Evolutionary conservation across 2,113 vertebrate genomes (phyloP).

Genomic region (Menidia beryllina): DNA sequence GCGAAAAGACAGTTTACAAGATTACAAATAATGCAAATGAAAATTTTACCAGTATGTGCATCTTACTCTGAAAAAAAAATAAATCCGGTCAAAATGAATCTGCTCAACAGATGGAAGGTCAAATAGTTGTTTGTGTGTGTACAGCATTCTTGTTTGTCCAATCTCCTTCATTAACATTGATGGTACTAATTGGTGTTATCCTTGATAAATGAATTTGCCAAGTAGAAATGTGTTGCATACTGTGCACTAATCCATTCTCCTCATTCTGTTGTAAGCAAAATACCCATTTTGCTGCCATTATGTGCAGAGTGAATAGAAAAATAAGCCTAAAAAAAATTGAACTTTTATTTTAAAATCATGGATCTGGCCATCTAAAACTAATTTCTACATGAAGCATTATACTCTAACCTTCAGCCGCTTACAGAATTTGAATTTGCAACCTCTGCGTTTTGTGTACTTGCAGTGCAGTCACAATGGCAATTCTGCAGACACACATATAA

Average conservation of each 20-base stretch:
- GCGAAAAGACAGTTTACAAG: not conserved
- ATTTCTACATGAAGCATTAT: too few species aligned
- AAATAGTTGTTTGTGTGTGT: too few species aligned
- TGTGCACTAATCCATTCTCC: not conserved
- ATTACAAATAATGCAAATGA: not conserved
- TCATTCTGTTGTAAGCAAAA: not conserved
- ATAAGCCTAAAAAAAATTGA: too few species aligned
- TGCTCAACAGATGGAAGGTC: too few species aligned
- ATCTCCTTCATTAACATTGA: constrained; percentile 8
- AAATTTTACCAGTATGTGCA: not conserved
- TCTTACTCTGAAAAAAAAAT: too few species aligned
- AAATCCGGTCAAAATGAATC: too few species aligned
- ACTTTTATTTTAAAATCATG: not conserved
- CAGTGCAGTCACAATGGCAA: not conserved
- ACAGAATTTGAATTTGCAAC: not conserved
- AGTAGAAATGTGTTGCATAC: too few species aligned
- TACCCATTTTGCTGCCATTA: too few species aligned
- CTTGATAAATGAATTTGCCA: not conserved
- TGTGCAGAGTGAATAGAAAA: too few species aligned
- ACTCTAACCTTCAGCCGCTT: not conserved
- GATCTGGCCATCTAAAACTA: too few species aligned
- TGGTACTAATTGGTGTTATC: not conserved
- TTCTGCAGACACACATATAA: not conserved
- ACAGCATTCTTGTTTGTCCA: too few species aligned
- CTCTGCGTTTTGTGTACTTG: not conserved